Conservation (phyloP, 2,113 vertebrate species). For the Ranitomeya variabilis region DNA sequence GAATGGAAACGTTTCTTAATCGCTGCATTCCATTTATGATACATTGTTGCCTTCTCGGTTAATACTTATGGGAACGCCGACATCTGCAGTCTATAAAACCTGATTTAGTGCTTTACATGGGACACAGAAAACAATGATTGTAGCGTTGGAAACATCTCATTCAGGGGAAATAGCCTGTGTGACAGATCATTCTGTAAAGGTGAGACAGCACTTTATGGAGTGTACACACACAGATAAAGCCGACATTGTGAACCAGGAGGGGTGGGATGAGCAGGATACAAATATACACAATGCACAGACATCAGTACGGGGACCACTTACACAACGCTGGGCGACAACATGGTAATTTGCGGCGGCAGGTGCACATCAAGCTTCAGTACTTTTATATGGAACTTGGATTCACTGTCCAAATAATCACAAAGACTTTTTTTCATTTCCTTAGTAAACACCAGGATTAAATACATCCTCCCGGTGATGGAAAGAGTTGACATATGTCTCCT, state of each 20-base stretch:
- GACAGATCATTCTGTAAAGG: background rate
- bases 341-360: background rate
- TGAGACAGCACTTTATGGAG: background rate
- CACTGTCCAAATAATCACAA: slow-evolving; percentile 5
- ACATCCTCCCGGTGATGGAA: background rate
- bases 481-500: slow-evolving; percentile 10
- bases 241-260: background rate
- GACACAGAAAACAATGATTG: background rate
- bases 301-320: background rate
- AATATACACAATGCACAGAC: background rate
- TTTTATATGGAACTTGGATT: background rate
- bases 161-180: background rate
- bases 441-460: slow-evolving; percentile 31
- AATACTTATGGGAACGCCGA: no score
- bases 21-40: no score
- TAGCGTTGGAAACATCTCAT: background rate
- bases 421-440: slow-evolving; percentile 2
- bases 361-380: slow-evolving; percentile 5
- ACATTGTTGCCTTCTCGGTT: no score
- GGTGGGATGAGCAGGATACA: background rate
- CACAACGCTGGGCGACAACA: background rate
- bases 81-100: no score
- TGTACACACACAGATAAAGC: background rate
- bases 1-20: no score
- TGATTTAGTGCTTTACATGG: background rate